Conservation (phyloP, 2,797 vertebrate species). For the Sebastolobus alascanus region DNA sequence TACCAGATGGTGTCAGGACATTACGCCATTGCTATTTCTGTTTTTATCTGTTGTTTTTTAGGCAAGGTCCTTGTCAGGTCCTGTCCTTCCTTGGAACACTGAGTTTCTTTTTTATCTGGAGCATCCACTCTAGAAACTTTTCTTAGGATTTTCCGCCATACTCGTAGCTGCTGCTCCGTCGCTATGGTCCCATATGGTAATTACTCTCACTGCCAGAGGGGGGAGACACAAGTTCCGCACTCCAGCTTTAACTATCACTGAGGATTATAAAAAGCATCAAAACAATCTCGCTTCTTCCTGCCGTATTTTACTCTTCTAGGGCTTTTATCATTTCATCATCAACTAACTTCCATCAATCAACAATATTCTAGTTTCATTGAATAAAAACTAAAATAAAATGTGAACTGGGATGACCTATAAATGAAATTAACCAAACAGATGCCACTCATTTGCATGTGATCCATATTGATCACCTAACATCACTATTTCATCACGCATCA, state of each 20-base stretch:
- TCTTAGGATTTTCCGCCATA: too few species aligned
- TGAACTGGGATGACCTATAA: too few species aligned
- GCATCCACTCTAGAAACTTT: not conserved
- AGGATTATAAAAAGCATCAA: not conserved
- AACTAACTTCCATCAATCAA: not conserved
- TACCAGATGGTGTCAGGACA: too few species aligned
- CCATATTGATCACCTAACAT: not conserved
- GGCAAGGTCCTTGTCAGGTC: not conserved
- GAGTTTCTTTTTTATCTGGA: not conserved
- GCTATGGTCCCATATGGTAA: too few species aligned
- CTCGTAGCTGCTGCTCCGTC: too few species aligned
- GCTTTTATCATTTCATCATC: not conserved
- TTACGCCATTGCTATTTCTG: not conserved
- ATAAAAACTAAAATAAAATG: not conserved
- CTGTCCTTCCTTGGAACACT: not conserved
- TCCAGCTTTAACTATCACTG: too few species aligned
- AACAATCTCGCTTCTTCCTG: not conserved
- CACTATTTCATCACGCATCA: conserved; percentile 20
- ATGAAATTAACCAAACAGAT: too few species aligned
- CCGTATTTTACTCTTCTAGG: not conserved
- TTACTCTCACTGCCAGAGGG: too few species aligned
- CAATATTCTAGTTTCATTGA: not conserved
- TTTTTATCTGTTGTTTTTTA: not conserved
- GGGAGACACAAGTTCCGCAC: too few species aligned
- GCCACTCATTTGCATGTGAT: not conserved